Conservation (phyloP, 2,888 invertebrate genomes). For the Leucophora obtusa region DNA sequence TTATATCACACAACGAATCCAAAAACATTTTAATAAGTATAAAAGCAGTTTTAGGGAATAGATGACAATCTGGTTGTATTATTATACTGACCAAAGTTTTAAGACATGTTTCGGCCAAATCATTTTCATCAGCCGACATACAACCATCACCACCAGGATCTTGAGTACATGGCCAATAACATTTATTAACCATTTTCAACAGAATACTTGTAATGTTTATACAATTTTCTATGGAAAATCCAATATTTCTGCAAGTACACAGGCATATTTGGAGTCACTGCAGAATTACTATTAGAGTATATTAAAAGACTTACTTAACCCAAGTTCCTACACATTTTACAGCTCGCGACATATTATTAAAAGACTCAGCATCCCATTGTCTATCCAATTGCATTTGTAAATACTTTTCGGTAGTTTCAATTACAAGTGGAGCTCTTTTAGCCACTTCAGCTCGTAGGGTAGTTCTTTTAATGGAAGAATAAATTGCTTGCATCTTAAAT, state of each 20-base stretch:
- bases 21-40: slow-evolving; percentile 82
- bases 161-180: slow-evolving; percentile 77
- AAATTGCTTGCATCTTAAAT: slow-evolving; percentile 74
- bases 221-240: slow-evolving; percentile 76
- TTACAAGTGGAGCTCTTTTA: slow-evolving; percentile 74
- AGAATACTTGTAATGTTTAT: slow-evolving; percentile 76
- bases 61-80: slow-evolving; percentile 82
- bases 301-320: slow-evolving; percentile 79
- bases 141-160: slow-evolving; percentile 79
- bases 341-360: slow-evolving; percentile 80
- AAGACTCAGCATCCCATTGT: slow-evolving; percentile 78
- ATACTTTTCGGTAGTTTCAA: slow-evolving; percentile 75
- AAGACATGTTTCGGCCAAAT: slow-evolving; percentile 82
- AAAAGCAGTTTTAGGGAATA: slow-evolving; percentile 81
- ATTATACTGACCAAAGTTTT: slow-evolving; percentile 81
- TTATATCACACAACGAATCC: slow-evolving; percentile 80
- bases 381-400: slow-evolving; percentile 73
- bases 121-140: slow-evolving; percentile 81
- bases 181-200: slow-evolving; percentile 78
- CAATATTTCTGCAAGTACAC: slow-evolving; percentile 71
- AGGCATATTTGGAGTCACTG: too few relatives aligned
- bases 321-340: slow-evolving; percentile 82
- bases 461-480: slow-evolving; percentile 76
- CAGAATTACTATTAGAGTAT: too few relatives aligned
- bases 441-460: slow-evolving; percentile 75